These are phyloP conservation scores for Idaea aversata DNA, from an alignment of 2,888 invertebrate species.

Conservation along the genomic window DNA sequence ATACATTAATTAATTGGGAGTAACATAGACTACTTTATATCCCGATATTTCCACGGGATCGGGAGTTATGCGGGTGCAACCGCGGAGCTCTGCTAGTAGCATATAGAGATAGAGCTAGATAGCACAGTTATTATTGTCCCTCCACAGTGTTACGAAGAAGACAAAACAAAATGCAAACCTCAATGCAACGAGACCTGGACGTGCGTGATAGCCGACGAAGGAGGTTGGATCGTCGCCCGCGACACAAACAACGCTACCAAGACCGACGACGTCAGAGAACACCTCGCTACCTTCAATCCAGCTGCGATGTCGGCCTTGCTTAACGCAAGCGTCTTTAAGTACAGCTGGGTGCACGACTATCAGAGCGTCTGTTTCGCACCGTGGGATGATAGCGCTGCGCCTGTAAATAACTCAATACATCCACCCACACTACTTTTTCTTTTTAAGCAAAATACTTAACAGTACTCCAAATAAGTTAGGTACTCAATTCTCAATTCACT, in stretches of 20 bases:
- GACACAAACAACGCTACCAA: constrained; percentile 37
- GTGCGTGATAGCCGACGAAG: constrained; percentile 68
- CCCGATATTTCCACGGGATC: too few species aligned
- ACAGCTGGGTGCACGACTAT: constrained; percentile 70
- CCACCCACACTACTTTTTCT: too few species aligned
- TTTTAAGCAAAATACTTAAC: too few species aligned
- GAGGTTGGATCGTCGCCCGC: constrained; percentile 65
- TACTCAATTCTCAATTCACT: too few species aligned
- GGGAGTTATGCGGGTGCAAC: too few species aligned
- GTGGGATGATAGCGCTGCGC: constrained; percentile 39
- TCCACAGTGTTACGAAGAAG: constrained; percentile 51
- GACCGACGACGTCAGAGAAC: constrained; percentile 44
- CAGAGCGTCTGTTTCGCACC: constrained; percentile 66
- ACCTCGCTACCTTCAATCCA: constrained; percentile 57
- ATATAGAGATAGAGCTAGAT: too few species aligned
- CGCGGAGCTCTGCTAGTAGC: too few species aligned
- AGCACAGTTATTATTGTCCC: neutral
- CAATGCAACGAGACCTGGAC: constrained; percentile 65
- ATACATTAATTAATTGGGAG: too few species aligned
- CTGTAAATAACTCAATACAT: constrained; percentile 36
- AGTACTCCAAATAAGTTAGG: too few species aligned
- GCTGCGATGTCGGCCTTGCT: constrained; percentile 60
- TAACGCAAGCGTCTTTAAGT: constrained; percentile 53
- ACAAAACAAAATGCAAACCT: constrained; percentile 48
- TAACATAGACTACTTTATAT: too few species aligned